Conservation (phyloP, 2,888 invertebrate species). For the Galerucella calmariensis region DNA sequence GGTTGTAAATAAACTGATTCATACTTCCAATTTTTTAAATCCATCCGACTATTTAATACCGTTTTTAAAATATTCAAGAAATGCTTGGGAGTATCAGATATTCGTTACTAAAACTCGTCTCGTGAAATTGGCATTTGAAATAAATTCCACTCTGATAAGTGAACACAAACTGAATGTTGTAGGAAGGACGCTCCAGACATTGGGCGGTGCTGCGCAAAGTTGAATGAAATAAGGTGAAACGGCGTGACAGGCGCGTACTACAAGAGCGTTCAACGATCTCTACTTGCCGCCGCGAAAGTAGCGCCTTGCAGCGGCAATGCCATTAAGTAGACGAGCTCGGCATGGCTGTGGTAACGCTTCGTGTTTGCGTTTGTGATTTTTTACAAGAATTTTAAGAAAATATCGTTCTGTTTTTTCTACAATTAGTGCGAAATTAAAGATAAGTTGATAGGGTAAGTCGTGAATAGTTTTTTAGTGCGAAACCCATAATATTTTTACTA, state of each 20-base stretch:
- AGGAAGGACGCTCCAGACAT: conserved; percentile 57
- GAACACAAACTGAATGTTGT: conserved; percentile 54
- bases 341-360: conserved; percentile 57
- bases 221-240: conserved; percentile 62
- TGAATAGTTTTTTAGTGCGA: conserved; percentile 41
- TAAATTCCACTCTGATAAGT: conserved; percentile 20
- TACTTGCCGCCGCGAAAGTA: conserved; percentile 50
- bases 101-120: not conserved
- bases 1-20: not conserved
- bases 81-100: not conserved
- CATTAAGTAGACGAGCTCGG: conserved; percentile 55
- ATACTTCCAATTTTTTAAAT: not conserved
- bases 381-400: conserved; percentile 50
- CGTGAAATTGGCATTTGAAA: conserved; percentile 14
- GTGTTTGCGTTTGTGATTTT: conserved; percentile 51
- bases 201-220: conserved; percentile 63
- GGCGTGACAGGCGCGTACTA: conserved; percentile 59
- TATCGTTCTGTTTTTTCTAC: conserved; percentile 46
- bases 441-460: conserved; percentile 45
- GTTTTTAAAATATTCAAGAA: not conserved
- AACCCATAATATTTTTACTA: conserved; percentile 36
- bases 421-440: conserved; percentile 41
- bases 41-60: not conserved
- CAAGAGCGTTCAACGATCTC: conserved; percentile 64
- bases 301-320: conserved; percentile 59